Conservation (phyloP, 2,113 vertebrate species). For the Athene noctua region DNA sequence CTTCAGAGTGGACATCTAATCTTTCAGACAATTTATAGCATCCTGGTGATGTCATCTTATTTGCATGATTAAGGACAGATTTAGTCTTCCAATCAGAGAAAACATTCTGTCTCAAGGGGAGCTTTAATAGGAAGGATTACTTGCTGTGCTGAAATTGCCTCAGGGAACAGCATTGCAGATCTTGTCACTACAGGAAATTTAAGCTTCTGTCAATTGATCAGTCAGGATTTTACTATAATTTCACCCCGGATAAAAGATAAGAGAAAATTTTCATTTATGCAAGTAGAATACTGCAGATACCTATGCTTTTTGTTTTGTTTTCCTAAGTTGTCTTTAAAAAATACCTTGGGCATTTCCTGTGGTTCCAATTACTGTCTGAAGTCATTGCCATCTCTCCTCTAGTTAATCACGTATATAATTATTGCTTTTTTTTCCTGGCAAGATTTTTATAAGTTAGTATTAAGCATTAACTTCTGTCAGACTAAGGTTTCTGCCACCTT, state of each 20-base stretch:
- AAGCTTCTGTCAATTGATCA: constrained; percentile 30
- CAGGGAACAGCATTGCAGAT: background rate
- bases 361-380: background rate
- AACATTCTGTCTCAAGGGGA: background rate
- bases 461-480: background rate
- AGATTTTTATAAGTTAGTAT: background rate
- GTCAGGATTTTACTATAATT: constrained; percentile 18
- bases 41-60: constrained; percentile 6
- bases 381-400: background rate
- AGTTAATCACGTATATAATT: background rate
- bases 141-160: background rate
- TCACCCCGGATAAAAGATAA: background rate
- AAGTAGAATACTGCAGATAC: background rate
- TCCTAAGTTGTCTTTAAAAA: background rate
- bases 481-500: background rate
- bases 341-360: background rate
- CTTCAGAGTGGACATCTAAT: constrained; percentile 1
- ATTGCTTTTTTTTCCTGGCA: background rate
- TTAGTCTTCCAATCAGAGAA: constrained; percentile 43
- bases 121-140: constrained; percentile 23
- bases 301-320: background rate
- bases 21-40: background rate
- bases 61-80: constrained; percentile 44
- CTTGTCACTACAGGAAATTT: constrained; percentile 37
- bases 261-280: constrained; percentile 23